These are phyloP conservation scores for Oenanthe oenanthe DNA, from an alignment of 2,113 vertebrate species.

Conservation along the genomic window DNA sequence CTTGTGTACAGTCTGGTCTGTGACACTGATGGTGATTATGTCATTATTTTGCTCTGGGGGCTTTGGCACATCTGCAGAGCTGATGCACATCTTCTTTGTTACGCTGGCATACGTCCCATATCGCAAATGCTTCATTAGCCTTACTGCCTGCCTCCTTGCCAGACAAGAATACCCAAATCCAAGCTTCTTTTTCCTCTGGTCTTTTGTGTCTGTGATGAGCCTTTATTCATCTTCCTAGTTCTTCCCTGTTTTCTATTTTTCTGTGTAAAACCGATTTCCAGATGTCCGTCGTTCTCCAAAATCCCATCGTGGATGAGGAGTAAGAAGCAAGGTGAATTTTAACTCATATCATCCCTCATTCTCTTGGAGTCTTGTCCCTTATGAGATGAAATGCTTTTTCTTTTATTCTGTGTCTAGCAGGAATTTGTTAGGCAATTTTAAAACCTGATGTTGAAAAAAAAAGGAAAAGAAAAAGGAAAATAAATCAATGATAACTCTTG, in stretches of 20 bases:
- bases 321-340: slow-evolving; percentile 73
- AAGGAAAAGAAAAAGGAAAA: neutral
- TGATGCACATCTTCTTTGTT: slow-evolving; percentile 88
- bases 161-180: slow-evolving; percentile 87
- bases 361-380: neutral
- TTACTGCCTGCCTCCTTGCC: slow-evolving; percentile 87
- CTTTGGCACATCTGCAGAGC: slow-evolving; percentile 91
- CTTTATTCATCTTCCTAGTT: slow-evolving; percentile 81
- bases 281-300: slow-evolving; percentile 77
- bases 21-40: slow-evolving; percentile 99
- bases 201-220: slow-evolving; percentile 84
- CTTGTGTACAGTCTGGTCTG: slow-evolving; percentile 96
- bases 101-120: slow-evolving; percentile 82
- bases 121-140: slow-evolving; percentile 89
- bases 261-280: slow-evolving; percentile 77
- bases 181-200: slow-evolving; percentile 80
- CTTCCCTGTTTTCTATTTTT: slow-evolving; percentile 79
- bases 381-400: slow-evolving; percentile 1
- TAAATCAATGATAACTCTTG: neutral
- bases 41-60: slow-evolving; percentile 96
- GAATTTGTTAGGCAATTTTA: neutral
- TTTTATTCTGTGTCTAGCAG: neutral
- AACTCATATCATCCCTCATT: slow-evolving; percentile 53
- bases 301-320: slow-evolving; percentile 48
- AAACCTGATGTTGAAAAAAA: neutral